phyloP scores from a whole-genome alignment of 2,113 vertebrate species.

The Sylvilagus bachmani region DNA sequence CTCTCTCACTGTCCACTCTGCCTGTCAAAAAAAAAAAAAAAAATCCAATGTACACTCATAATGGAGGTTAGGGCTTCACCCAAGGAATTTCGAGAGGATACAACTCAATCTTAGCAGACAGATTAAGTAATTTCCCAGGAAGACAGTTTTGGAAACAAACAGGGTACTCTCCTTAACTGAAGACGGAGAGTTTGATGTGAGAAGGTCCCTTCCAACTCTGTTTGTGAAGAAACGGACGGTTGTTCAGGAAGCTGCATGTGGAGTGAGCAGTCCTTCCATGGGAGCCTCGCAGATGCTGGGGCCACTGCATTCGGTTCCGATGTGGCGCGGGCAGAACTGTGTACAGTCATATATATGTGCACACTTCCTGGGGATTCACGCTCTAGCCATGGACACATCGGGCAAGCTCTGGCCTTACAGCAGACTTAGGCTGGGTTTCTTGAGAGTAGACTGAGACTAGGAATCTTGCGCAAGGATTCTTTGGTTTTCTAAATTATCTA shows the following conservation, averaged over 20 bases:
- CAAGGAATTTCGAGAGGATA: background rate
- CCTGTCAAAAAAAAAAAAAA: too few species aligned
- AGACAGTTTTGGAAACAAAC: background rate
- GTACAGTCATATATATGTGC: background rate
- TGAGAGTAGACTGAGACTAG: background rate
- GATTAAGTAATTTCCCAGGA: background rate
- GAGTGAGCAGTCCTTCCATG: background rate
- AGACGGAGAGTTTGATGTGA: background rate
- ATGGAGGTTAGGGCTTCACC: background rate
- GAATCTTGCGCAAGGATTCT: background rate
- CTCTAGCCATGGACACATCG: background rate
- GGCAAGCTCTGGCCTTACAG: background rate
- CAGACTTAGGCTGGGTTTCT: background rate
- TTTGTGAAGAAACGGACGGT: background rate
- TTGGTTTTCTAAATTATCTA: too few species aligned
- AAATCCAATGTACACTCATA: background rate
- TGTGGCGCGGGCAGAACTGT: background rate
- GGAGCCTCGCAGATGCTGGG: background rate
- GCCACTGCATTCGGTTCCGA: background rate
- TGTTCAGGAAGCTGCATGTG: background rate
- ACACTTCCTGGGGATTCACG: background rate
- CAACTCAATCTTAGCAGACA: background rate
- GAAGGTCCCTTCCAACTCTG: background rate
- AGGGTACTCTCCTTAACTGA: background rate
- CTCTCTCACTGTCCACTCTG: too few species aligned